Evolutionary conservation across 2,888 invertebrate species (phyloP).

Genomic region (Caenorhabditis wallacei): DNA sequence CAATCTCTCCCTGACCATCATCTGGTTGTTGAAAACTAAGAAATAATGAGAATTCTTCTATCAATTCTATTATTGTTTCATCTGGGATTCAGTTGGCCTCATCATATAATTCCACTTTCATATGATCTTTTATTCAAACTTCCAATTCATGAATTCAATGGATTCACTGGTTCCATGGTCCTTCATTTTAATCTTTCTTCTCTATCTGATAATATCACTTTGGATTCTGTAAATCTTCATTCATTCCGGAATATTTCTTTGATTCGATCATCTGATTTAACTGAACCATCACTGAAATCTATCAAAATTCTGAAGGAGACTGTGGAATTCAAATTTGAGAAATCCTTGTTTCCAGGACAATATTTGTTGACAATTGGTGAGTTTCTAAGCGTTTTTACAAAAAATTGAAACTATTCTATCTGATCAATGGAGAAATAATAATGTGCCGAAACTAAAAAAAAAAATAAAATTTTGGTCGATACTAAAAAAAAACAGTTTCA

Average conservation of each 20-base stretch:
- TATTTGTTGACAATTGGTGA: conserved; percentile 72
- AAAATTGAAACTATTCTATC: too few relatives aligned
- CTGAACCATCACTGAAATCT: conserved; percentile 65
- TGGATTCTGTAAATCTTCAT: conserved; percentile 67
- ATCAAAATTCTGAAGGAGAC: conserved; percentile 64
- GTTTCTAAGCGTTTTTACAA: conserved; percentile 37
- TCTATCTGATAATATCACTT: conserved; percentile 59
- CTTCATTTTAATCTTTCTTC: conserved; percentile 66
- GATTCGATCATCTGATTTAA: conserved; percentile 55
- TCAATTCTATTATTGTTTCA: conserved; percentile 21
- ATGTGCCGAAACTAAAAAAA: too few relatives aligned
- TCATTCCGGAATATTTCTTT: conserved; percentile 72
- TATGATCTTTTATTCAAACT: conserved; percentile 71
- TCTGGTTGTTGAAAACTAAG: background rate
- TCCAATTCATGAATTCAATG: conserved; percentile 63
- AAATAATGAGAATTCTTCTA: conserved; percentile 31
- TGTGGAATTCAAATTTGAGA: conserved; percentile 66
- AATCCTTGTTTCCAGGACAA: conserved; percentile 62
- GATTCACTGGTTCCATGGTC: conserved; percentile 69
- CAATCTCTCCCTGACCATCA: conserved; percentile 11
- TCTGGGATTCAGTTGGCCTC: conserved; percentile 16
- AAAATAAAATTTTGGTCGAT: too few relatives aligned
- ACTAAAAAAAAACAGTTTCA: too few relatives aligned
- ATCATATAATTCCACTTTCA: conserved; percentile 59
- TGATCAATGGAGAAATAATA: too few relatives aligned